These are phyloP conservation scores for Hippocampus comes DNA, from an alignment of 2,113 vertebrate genomes.

Conservation along the genomic window DNA sequence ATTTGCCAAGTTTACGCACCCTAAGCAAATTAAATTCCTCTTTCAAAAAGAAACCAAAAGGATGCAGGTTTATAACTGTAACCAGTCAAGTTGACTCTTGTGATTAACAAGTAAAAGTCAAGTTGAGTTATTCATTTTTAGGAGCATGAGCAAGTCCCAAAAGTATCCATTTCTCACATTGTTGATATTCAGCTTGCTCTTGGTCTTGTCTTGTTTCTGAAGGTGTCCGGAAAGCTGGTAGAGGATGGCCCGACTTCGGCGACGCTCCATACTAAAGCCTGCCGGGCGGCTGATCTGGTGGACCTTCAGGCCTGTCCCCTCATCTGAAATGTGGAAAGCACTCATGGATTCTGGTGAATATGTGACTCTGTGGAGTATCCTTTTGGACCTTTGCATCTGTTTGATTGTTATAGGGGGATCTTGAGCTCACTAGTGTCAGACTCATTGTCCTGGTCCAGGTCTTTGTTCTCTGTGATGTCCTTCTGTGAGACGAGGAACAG, in stretches of 20 bases:
- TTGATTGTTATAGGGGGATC: slow-evolving; percentile 1
- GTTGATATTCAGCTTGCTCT: slow-evolving; percentile 80
- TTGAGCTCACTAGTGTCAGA: slow-evolving; percentile 72
- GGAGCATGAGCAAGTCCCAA: background rate
- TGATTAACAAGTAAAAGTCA: background rate
- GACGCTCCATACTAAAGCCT: slow-evolving; percentile 70
- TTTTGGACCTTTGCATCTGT: slow-evolving; percentile 24
- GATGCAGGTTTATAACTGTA: background rate
- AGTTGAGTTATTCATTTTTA: background rate
- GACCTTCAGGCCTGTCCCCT: slow-evolving; percentile 70
- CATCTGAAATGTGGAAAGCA: slow-evolving; percentile 50
- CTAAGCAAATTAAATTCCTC: no score
- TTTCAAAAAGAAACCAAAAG: no score
- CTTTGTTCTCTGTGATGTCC: slow-evolving; percentile 86
- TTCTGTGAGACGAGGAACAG: slow-evolving; percentile 88
- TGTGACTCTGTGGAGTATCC: slow-evolving; percentile 6
- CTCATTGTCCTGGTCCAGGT: slow-evolving; percentile 69
- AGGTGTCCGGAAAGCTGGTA: slow-evolving; percentile 81
- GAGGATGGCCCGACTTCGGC: slow-evolving; percentile 77
- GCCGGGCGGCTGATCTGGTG: slow-evolving; percentile 67
- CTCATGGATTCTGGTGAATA: background rate
- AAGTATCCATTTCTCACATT: slow-evolving; percentile 59
- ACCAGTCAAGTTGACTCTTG: background rate
- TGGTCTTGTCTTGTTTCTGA: slow-evolving; percentile 79
- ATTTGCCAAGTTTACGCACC: no score